Conservation (phyloP, 2,113 vertebrate genomes). For the Castor canadensis region DNA sequence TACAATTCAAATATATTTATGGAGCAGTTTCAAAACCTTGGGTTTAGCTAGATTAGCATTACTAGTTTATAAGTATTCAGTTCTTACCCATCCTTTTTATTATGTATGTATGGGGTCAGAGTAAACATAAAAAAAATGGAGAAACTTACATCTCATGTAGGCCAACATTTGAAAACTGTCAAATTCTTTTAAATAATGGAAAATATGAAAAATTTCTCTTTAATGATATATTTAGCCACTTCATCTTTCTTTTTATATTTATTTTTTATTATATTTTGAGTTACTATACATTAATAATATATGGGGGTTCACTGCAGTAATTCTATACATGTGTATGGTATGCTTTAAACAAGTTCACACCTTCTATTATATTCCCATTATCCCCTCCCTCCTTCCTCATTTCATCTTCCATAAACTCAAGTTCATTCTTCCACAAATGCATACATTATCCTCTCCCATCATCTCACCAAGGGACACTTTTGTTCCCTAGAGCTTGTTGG, state of each 20-base stretch:
- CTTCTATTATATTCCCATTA: no score
- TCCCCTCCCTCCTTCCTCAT: no score
- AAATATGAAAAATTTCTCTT: not conserved
- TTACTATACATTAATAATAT: no score
- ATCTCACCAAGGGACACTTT: not conserved
- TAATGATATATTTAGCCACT: not conserved
- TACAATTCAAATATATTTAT: constrained; percentile 1
- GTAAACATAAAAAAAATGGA: not conserved
- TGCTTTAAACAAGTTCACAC: no score
- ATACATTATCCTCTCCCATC: not conserved
- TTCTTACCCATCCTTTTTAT: not conserved
- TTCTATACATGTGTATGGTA: no score
- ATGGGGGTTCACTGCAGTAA: no score
- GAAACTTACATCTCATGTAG: not conserved
- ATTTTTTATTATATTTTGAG: no score
- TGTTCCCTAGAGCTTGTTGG: not conserved
- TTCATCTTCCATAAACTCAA: constrained; percentile 14
- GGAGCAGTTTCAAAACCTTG: not conserved
- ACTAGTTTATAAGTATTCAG: not conserved
- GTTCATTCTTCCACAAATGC: not conserved
- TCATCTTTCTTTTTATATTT: no score
- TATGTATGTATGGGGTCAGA: not conserved
- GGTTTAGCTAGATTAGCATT: not conserved
- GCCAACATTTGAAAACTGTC: not conserved
- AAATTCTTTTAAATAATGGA: not conserved